A percentile compares a stretch with the other conserved stretches of the same genome.
Evolutionary conservation across 1,140 invertebrate genomes (phyloP).

Genomic region (Adelges cooleyi): DNA sequence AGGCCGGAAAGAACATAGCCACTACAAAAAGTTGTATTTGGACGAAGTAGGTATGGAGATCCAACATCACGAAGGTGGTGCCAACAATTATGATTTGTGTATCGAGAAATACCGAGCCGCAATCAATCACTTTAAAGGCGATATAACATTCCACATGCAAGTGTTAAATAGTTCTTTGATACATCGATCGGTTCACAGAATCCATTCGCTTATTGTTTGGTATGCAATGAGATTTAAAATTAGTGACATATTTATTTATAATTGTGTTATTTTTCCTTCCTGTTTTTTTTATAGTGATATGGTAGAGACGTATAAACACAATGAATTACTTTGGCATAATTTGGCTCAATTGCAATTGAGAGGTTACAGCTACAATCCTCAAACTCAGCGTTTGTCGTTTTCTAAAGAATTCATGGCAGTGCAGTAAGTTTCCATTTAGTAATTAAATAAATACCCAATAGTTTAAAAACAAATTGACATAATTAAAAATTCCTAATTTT

Average conservation of each 20-base stretch:
- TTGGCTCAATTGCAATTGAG: constrained; percentile 19
- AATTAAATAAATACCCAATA: too few species aligned
- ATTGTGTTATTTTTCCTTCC: too few species aligned
- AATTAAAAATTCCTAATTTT: too few species aligned
- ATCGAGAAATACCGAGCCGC: constrained; percentile 1
- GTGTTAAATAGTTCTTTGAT: background rate
- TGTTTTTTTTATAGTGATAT: constrained; percentile 5
- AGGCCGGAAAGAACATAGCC: background rate
- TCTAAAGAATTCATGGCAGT: too few species aligned
- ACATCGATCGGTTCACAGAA: background rate
- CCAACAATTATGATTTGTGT: background rate
- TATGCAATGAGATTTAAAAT: background rate
- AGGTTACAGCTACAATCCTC: constrained; percentile 5
- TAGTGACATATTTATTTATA: background rate
- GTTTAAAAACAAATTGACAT: too few species aligned
- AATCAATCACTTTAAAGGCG: constrained; percentile 12
- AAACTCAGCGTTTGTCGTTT: background rate
- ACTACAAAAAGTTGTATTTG: constrained; percentile 3
- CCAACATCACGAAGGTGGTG: constrained; percentile 2
- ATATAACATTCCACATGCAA: constrained; percentile 12
- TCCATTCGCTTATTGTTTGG: constrained; percentile 9
- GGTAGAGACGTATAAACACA: constrained; percentile 7
- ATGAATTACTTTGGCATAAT: constrained; percentile 20
- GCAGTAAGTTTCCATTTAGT: too few species aligned
- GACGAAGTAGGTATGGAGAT: constrained; percentile 15